Evolutionary conservation across 1,140 invertebrate genomes (phyloP).

Genomic region (Zophobas morio): DNA sequence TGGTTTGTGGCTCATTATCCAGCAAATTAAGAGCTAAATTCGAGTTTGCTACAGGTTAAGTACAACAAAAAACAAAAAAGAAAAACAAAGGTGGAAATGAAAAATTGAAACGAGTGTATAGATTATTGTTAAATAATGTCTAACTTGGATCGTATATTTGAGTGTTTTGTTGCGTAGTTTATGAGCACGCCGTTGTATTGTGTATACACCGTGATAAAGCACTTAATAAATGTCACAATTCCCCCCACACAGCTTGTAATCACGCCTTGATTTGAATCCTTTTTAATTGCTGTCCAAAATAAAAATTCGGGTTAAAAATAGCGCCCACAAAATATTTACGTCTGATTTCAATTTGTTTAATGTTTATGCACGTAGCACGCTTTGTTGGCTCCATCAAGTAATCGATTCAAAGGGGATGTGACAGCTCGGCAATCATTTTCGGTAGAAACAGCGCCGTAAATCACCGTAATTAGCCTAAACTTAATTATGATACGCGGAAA

Average conservation of each 20-base stretch:
- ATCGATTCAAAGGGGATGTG: constrained; percentile 24
- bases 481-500: constrained; percentile 12
- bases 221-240: not conserved
- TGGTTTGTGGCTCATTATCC: no score
- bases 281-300: constrained; percentile 15
- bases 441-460: constrained; percentile 9
- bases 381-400: constrained; percentile 32
- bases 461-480: constrained; percentile 13
- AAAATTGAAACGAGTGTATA: no score
- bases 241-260: not conserved
- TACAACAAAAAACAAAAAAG: no score
- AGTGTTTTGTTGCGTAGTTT: no score
- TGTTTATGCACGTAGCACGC: constrained; percentile 17
- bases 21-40: no score
- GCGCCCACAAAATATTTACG: constrained; percentile 12
- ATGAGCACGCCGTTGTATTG: no score
- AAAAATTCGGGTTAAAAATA: not conserved
- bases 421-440: constrained; percentile 20
- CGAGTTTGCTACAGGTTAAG: no score
- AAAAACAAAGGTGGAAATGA: no score
- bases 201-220: not conserved
- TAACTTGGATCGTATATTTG: no score
- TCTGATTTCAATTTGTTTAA: constrained; percentile 2
- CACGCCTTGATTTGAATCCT: not conserved
- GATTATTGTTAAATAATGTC: no score